phyloP scores from a whole-genome alignment of 1,140 invertebrate species.

The Trichonephila clavata region DNA sequence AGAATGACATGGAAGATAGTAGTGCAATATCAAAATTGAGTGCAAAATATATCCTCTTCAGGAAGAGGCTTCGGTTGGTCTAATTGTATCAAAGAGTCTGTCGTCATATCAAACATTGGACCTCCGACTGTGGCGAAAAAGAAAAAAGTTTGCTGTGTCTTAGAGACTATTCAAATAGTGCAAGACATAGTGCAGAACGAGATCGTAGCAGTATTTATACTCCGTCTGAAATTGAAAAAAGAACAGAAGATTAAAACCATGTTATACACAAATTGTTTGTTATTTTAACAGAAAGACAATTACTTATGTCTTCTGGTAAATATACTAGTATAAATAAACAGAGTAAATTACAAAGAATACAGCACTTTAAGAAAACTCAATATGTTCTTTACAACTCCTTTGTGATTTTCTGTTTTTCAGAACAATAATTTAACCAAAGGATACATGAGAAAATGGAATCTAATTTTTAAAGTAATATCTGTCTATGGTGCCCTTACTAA shows the following conservation, averaged over 20 bases:
- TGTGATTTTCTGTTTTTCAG: no score
- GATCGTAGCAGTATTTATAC: slow-evolving; percentile 98
- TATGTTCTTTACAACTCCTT: no score
- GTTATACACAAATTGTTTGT: no score
- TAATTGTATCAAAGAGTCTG: slow-evolving; percentile 7
- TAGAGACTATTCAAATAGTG: slow-evolving; percentile 86
- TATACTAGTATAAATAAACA: no score
- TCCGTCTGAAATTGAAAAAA: slow-evolving; percentile 87
- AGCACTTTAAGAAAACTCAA: no score
- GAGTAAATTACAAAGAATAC: no score
- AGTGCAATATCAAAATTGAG: slow-evolving; percentile 67
- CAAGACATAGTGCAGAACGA: slow-evolving; percentile 95
- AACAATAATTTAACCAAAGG: no score
- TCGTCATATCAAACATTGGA: slow-evolving; percentile 67
- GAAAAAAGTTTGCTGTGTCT: neutral
- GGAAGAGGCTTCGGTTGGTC: neutral
- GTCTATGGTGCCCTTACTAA: no score
- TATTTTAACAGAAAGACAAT: no score
- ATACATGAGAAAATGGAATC: no score
- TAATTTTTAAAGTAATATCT: no score
- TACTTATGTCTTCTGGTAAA: no score
- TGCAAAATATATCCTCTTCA: slow-evolving; percentile 68
- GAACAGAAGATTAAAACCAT: neutral
- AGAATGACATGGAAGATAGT: neutral
- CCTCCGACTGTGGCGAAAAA: slow-evolving; percentile 25